Conservation (phyloP, 2,113 vertebrate species). For the Chaenocephalus aceratus region DNA sequence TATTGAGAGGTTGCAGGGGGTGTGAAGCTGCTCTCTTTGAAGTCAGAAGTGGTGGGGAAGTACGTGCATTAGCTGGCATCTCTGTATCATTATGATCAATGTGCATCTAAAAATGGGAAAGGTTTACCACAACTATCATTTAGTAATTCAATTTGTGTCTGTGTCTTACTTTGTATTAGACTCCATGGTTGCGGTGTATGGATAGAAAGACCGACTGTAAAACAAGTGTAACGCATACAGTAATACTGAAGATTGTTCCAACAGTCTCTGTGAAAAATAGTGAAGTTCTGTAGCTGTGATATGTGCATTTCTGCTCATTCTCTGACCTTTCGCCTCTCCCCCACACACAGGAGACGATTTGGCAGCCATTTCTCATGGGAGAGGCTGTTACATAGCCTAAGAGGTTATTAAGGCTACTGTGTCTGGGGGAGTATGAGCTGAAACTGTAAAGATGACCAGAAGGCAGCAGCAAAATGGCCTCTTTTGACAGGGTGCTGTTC, state of each 20-base stretch:
- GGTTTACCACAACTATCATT: constrained; percentile 35
- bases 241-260: not conserved
- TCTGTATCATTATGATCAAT: constrained; percentile 35
- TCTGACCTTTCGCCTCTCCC: constrained; percentile 20
- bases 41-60: constrained; percentile 54
- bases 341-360: constrained; percentile 16
- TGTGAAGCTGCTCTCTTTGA: constrained; percentile 63
- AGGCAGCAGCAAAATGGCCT: constrained; percentile 60
- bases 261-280: not conserved
- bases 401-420: constrained; percentile 61
- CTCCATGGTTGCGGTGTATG: not conserved
- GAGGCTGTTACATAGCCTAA: constrained; percentile 56
- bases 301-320: constrained; percentile 12
- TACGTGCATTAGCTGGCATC: constrained; percentile 51
- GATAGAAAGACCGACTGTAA: not conserved
- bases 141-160: not conserved
- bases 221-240: not conserved
- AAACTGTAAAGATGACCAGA: constrained; percentile 51
- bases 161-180: not conserved
- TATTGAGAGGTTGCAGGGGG: constrained; percentile 68
- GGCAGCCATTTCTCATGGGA: constrained; percentile 52
- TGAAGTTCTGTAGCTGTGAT: not conserved
- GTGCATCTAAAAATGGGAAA: constrained; percentile 30
- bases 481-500: constrained; percentile 31
- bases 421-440: constrained; percentile 47